Base-by-base conservation (phyloP, 2,888 invertebrate species). In the Lamproptera curius region DNA sequence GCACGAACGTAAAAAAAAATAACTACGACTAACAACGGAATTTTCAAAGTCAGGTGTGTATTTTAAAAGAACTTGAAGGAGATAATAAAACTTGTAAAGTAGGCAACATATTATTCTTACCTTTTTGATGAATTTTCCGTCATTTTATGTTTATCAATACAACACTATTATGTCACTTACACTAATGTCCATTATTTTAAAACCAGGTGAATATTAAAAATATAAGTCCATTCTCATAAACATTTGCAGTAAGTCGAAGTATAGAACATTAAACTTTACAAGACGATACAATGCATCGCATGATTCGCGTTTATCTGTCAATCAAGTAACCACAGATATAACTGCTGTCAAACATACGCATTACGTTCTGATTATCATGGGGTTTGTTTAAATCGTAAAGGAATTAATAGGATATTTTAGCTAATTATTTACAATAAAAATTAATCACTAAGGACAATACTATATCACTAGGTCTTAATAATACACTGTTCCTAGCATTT, bases 81-180 rank as follows among this genome's bases (percentile, higher is more conserved):
- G 26, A 39, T 47, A 34, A 14, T 41, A 44, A 33, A 45, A 40
- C 26, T 44, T 37, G 44, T 44, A 47, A 57, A 50, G 42, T 48
- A 44, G 33, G 50, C 48, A 50, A 44, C 36, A 50, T 49, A 49
- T 47, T 57, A 55, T 56, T 69, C 76, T 78, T 76, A 83, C 86
- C 81, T 86, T 66, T 86, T 86, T 51, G 87, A 84, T 67, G 86
- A 78, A 74, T 78, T 85, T 76, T 86, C 85, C 64, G 75, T 85
- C 85, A 86, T 86, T 73, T 76, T 79, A 56, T 62, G 41, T 64
- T 42, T 60, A 65, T 66, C 67, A 68, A 67, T 66, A 62, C 63
- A 61, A 70, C 56, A 54, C 59, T 53, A 57, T 52, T 52, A 53
- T 59, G 62, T 58, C 54, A 63, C 61, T 59, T 57, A 57, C 64